These are phyloP conservation scores for Cordilura impudica DNA, from an alignment of 2,888 invertebrate species.

Conservation along the genomic window DNA sequence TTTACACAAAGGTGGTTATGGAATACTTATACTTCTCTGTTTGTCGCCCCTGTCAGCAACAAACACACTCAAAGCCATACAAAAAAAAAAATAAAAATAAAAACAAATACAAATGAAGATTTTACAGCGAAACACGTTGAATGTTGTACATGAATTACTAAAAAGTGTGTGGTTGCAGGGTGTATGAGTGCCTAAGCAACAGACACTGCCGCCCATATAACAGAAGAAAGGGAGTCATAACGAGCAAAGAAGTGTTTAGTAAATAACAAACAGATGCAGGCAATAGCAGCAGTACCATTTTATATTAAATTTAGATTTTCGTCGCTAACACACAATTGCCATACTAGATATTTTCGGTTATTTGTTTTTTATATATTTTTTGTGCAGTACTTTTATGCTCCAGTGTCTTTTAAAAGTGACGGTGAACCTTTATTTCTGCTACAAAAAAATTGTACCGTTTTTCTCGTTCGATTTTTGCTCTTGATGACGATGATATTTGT, in stretches of 20 bases:
- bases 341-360: background rate
- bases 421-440: background rate
- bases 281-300: conserved; percentile 9
- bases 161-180: background rate
- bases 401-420: background rate
- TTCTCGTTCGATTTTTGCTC: conserved; percentile 53
- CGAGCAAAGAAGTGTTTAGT: conserved; percentile 21
- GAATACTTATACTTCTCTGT: conserved; percentile 29
- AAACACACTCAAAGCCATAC: conserved; percentile 20
- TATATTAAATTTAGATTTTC: conserved; percentile 31
- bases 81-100: no score
- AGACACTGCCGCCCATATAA: background rate
- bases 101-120: no score
- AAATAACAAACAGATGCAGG: conserved; percentile 47
- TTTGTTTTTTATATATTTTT: no score
- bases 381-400: background rate
- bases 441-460: background rate
- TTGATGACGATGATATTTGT: conserved; percentile 71
- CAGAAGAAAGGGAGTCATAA: background rate
- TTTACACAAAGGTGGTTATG: conserved; percentile 39
- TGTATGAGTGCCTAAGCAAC: background rate
- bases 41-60: conserved; percentile 47
- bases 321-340: background rate
- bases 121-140: background rate
- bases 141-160: background rate